Evolutionary conservation across 2,113 vertebrate genomes (phyloP).

Genomic region (Cricetomys ansorgei): DNA sequence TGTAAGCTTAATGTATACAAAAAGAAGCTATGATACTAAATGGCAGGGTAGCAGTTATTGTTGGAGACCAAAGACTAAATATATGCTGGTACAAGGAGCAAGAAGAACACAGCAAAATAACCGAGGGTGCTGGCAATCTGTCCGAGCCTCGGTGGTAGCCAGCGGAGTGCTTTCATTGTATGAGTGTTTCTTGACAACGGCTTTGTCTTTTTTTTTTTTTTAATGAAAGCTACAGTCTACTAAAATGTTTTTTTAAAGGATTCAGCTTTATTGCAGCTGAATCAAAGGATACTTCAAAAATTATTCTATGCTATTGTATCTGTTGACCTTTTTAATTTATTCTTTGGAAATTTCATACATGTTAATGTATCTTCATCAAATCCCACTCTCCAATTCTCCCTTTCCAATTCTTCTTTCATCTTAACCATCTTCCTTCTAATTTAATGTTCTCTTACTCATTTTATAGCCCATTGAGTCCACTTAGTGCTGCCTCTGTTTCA

Average conservation of each 20-base stretch:
- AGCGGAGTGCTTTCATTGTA: background rate
- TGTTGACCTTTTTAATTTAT: background rate
- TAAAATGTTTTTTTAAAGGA: background rate
- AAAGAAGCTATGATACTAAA: background rate
- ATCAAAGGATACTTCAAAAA: conserved; percentile 7
- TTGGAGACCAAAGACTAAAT: background rate
- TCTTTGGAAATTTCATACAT: background rate
- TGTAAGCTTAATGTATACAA: background rate
- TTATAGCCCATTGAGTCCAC: background rate
- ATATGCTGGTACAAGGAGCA: background rate
- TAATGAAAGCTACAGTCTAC: background rate
- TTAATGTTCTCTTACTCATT: background rate
- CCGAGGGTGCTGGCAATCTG: background rate
- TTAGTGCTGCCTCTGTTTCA: background rate
- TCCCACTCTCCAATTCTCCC: too few species aligned
- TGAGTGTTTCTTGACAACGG: background rate
- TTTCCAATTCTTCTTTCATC: background rate
- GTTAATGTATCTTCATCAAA: background rate
- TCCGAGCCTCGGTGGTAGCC: background rate
- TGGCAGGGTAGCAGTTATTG: background rate
- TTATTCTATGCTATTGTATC: background rate
- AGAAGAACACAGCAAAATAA: background rate
- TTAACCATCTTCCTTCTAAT: background rate
- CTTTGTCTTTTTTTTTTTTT: background rate
- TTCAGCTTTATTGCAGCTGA: background rate